Evolutionary conservation across 2,113 vertebrate species (phyloP).

Genomic region (Grammomys dolichurus): DNA sequence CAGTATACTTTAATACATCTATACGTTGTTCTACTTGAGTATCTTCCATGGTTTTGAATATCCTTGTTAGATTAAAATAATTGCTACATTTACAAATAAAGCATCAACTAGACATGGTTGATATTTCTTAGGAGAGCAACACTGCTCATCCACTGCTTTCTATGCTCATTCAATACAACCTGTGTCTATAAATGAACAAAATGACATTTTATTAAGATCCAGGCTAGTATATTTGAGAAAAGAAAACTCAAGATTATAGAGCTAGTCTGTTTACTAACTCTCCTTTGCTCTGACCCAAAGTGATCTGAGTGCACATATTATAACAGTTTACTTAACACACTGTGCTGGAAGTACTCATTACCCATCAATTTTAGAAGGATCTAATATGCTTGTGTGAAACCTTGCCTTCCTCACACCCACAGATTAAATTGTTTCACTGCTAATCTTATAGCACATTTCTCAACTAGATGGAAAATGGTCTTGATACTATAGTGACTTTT

Average conservation of each 20-base stretch:
- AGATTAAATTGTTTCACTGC: background rate
- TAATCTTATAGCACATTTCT: background rate
- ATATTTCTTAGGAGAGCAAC: background rate
- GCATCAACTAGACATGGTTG: background rate
- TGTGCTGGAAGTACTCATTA: constrained; percentile 1
- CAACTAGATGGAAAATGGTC: background rate
- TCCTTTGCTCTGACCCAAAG: constrained; percentile 34
- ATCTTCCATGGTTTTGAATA: background rate
- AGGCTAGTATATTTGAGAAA: background rate
- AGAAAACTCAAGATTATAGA: background rate
- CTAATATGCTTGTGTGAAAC: constrained; percentile 20
- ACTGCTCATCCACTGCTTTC: background rate
- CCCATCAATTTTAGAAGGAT: constrained; percentile 19
- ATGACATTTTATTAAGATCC: constrained; percentile 21
- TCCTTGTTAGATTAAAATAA: constrained; percentile 13
- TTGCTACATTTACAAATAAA: background rate
- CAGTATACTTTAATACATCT: background rate
- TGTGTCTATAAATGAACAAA: background rate
- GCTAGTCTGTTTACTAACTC: background rate
- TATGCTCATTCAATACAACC: background rate
- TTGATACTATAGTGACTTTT: background rate
- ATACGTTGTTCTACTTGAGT: background rate
- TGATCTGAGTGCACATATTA: background rate
- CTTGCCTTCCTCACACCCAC: background rate
- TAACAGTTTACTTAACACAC: constrained; percentile 23